phyloP scores from a whole-genome alignment of 2,888 invertebrate species.

The Stegophylla sp. region DNA sequence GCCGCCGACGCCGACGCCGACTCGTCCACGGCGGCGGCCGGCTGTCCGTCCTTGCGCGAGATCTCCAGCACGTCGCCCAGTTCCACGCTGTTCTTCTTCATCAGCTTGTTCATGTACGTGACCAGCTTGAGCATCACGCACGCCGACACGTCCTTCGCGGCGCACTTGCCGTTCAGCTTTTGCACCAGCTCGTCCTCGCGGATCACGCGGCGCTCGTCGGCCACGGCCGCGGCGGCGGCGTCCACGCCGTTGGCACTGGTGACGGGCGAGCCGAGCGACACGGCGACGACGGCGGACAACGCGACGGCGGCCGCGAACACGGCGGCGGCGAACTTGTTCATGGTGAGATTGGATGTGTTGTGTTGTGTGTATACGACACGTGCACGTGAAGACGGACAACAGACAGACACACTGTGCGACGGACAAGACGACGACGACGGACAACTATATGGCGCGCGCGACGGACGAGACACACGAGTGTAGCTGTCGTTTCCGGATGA shows the following conservation, averaged over 20 bases:
- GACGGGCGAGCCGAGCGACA: too few relatives aligned
- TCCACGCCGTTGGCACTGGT: not conserved
- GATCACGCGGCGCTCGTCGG: too few relatives aligned
- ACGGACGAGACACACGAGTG: too few relatives aligned
- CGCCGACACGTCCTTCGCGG: slow-evolving; percentile 78
- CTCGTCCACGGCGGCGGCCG: not conserved
- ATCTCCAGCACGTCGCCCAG: slow-evolving; percentile 79
- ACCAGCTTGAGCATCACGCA: slow-evolving; percentile 84
- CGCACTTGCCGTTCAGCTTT: slow-evolving; percentile 79
- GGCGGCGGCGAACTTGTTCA: slow-evolving; percentile 26
- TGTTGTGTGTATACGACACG: not conserved
- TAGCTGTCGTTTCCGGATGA: slow-evolving; percentile 22
- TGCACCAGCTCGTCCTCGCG: slow-evolving; percentile 76
- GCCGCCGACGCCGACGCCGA: slow-evolving; percentile 67
- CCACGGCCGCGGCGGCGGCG: not conserved
- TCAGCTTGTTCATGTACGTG: slow-evolving; percentile 80
- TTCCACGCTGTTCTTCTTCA: slow-evolving; percentile 81
- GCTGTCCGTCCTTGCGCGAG: slow-evolving; percentile 68
- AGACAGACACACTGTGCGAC: not conserved
- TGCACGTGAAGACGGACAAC: not conserved
- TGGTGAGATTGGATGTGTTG: not conserved
- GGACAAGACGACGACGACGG: not conserved
- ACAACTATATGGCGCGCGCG: not conserved
- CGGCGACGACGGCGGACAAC: not conserved
- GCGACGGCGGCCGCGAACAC: not conserved